Evolutionary conservation across 2,113 vertebrate genomes (phyloP).

Genomic region (Isurus oxyrinchus): DNA sequence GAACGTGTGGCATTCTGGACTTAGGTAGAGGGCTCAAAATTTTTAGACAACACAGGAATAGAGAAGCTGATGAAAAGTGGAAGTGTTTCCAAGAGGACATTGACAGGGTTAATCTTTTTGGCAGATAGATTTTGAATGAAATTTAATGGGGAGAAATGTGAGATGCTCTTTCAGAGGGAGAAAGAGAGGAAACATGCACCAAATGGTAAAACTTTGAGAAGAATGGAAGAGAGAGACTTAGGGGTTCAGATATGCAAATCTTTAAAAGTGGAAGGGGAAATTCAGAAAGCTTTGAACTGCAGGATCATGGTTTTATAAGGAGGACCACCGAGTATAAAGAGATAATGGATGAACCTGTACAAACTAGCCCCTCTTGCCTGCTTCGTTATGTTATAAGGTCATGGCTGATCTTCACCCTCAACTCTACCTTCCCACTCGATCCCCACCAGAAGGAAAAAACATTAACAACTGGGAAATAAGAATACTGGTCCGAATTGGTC

Average conservation of each 20-base stretch:
- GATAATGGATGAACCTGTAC: not conserved
- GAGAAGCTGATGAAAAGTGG: not conserved
- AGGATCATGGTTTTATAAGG: not conserved
- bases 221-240: not conserved
- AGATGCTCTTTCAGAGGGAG: not conserved
- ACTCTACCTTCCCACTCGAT: too few species aligned
- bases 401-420: too few species aligned
- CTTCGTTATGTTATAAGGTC: too few species aligned
- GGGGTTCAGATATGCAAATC: not conserved
- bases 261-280: not conserved
- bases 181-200: not conserved
- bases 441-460: too few species aligned
- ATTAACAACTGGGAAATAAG: too few species aligned
- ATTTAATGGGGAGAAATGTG: not conserved
- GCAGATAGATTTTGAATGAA: not conserved
- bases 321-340: not conserved
- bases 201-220: not conserved
- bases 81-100: not conserved
- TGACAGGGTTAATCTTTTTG: not conserved
- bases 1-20: not conserved
- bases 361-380: not conserved
- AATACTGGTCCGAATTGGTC: too few species aligned
- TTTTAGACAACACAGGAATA: not conserved
- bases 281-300: not conserved
- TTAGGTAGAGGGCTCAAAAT: not conserved